Percentiles rank a stretch among this genome's conserved stretches.
Conservation (phyloP, 2,797 vertebrate genomes). For the Aratinga solstitialis region DNA sequence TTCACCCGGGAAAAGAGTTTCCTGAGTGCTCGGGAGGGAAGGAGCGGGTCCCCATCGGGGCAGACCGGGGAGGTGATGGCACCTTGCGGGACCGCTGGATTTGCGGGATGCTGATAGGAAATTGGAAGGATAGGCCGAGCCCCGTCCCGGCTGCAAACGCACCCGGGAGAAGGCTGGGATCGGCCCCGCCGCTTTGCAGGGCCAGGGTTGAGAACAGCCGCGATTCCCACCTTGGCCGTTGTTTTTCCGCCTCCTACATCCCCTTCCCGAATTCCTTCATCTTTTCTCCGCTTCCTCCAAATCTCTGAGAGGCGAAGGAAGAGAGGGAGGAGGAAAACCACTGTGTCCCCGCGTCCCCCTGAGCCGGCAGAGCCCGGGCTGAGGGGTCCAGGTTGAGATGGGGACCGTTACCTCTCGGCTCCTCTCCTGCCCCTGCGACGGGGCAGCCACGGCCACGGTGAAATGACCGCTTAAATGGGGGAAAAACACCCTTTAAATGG, state of each 20-base stretch:
- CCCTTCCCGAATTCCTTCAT: not conserved
- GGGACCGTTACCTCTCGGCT: not conserved
- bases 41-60: not conserved
- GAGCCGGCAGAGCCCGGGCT: not conserved
- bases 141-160: not conserved
- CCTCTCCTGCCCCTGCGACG: not conserved
- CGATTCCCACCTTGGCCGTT: not conserved
- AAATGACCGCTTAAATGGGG: not conserved
- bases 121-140: not conserved
- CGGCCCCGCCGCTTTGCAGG: not conserved
- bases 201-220: not conserved
- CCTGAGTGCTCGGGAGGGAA: not conserved
- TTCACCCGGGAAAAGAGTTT: not conserved
- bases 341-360: not conserved
- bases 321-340: not conserved
- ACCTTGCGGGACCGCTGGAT: not conserved
- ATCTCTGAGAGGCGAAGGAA: not conserved
- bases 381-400: too few species aligned
- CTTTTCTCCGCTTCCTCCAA: not conserved
- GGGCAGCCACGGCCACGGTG: not conserved
- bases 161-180: not conserved
- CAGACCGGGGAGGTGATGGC: not conserved
- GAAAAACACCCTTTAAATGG: rapidly evolving
- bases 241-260: not conserved
- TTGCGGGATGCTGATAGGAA: not conserved